Base-by-base conservation (phyloP, 2,797 vertebrate genomes). In the Bucorvus abyssinicus region DNA sequence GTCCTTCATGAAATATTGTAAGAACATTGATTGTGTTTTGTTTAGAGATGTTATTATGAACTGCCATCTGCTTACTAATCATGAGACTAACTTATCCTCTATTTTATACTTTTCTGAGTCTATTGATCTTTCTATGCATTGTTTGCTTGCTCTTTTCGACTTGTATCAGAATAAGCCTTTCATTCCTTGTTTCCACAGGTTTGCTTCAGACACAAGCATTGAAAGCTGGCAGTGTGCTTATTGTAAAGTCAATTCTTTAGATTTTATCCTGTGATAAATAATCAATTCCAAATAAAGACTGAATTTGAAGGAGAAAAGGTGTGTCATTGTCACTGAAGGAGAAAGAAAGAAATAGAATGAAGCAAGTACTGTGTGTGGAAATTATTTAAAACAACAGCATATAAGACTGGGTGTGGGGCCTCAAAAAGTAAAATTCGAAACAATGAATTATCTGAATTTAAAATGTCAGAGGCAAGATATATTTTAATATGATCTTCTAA, bases 41-140 rank as follows among this genome's bases (percentile, higher is more conserved):
- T 80, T 59, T 77, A 90, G 52, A 59, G 47, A 60, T 92, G 53
- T 3, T 96, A 10, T 69, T 84, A 74, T 88, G 80, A 96, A 67
- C 70, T 84, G 59, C 64, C 61, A 67, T 71, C 73, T 95, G 53
- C 53, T 93, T 96, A 61, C 56, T 94, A 96, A 96, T 91, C 4
- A 2, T 56, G 53, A 87, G n/a, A 83, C 30, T 90, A 84, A 45
- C 22, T 23, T 86, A 79, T 91, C 47, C 49, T 93, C 63, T 70
- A 24, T 95, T 95, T 95, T 47, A 92, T 86, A 57, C 32, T 96
- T 88, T 93, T 90, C 81, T 76, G 59, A 84, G 52, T 84, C 53
- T 96, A 96, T 92, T 0, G n/a, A 97, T 85, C 75, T 95, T 94
- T 61, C 63, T 95, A 55, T 89, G 96, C 91, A 87, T 74, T 94